Base-by-base conservation (phyloP, 2,797 vertebrate genomes). In the Trichosurus vulpecula region DNA sequence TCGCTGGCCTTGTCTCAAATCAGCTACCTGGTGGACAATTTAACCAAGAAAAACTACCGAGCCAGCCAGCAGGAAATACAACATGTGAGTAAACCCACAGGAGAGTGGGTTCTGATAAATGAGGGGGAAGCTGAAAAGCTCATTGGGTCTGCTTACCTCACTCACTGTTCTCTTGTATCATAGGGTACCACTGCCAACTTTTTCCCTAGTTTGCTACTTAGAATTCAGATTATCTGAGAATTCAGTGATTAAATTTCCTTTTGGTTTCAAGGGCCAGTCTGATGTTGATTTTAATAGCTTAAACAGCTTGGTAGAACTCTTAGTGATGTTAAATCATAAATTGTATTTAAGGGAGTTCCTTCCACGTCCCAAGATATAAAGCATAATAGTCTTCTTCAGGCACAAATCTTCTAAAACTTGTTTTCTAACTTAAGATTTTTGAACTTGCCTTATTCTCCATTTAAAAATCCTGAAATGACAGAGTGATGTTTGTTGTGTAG, bases 1-100 rank as follows among this genome's bases (percentile, higher is more conserved):
- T 99, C 99, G 99, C 99, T 99, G 99, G 99, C 99, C 99, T 99
- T 99, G 99, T 99, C 99, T 99, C 99, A 99, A 99, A 99, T 99
- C 99, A 99, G 99, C 99, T 99, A 99, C 99, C 99, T 99, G 99
- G 99, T 99, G 99, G 99, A 99, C 99, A 99, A 99, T 99, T 99
- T 99, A 99, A 99, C 99, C 98, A 99, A 99, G 99, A 99, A 99
- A 99, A 99, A 99, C 98, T 99, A 99, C 99, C 98, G 99, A 99
- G 99, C 99, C 99, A 99, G 99, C 99, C 99, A 99, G 99, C 99
- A 99, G 99, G 99, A 99, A 99, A 99, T 99, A 99, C 99, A 99
- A 98, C 99, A 99, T 98, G 99, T 99, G 98, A 99, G 99, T 99
- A 96, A 92, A 93, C 6, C 25, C 3, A 0, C 57, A 35, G 90